Percentiles rank a stretch among this genome's conserved stretches.
These are phyloP conservation scores for Vicugna pacos DNA, from an alignment of 2,113 vertebrate genomes.

Conservation along the genomic window DNA sequence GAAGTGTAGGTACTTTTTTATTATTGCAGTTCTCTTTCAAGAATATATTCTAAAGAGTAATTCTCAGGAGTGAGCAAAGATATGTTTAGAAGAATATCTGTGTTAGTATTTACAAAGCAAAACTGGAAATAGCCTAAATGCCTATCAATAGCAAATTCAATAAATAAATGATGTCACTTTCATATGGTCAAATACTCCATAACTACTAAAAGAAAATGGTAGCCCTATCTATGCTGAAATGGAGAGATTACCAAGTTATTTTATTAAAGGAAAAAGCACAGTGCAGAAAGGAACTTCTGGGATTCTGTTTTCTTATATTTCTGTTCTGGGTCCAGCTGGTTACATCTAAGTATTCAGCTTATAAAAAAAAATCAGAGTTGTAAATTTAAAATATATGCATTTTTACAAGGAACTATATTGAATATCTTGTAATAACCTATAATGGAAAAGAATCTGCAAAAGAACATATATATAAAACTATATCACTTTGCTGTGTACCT, in stretches of 20 bases:
- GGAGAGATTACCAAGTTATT: background rate
- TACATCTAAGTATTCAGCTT: background rate
- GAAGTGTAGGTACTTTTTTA: background rate
- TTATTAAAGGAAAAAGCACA: background rate
- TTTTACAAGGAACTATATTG: background rate
- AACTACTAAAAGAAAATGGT: background rate
- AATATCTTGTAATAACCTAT: too few relatives aligned
- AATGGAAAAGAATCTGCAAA: too few relatives aligned
- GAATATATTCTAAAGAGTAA: background rate
- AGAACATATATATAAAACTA: too few relatives aligned
- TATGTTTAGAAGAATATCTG: background rate
- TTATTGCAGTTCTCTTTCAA: conserved; percentile 15
- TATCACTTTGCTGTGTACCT: too few relatives aligned
- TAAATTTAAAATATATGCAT: background rate
- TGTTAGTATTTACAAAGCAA: background rate
- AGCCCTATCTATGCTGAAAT: background rate
- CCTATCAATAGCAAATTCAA: background rate
- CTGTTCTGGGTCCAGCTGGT: background rate
- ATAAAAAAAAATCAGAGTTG: conserved; percentile 16
- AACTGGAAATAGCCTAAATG: background rate
- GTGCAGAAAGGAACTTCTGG: background rate
- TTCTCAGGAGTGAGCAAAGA: background rate
- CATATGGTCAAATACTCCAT: background rate
- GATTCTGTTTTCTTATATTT: background rate
- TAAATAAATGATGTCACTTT: background rate